phyloP scores from a whole-genome alignment of 2,888 invertebrate species.

The Sussaba pulchella region DNA sequence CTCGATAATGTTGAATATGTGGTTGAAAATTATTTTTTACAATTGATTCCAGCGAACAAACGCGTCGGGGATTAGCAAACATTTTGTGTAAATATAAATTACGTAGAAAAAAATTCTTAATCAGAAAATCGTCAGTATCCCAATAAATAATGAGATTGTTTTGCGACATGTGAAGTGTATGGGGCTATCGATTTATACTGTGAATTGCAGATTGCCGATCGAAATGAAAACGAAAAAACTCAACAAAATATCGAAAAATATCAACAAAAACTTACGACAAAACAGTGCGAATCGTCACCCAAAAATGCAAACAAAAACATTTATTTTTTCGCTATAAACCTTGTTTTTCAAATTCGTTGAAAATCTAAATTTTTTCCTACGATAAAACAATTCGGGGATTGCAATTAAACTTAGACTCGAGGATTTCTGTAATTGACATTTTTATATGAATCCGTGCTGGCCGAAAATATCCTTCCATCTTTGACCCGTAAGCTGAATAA shows the following conservation, averaged over 20 bases:
- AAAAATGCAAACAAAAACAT: too few relatives aligned
- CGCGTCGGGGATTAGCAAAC: background rate
- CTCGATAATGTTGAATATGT: too few relatives aligned
- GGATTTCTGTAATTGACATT: background rate
- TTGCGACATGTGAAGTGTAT: too few relatives aligned
- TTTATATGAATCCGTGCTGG: background rate
- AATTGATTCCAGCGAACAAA: background rate
- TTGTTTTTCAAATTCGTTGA: too few relatives aligned
- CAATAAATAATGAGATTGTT: too few relatives aligned
- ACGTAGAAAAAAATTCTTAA: too few relatives aligned
- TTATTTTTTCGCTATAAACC: too few relatives aligned
- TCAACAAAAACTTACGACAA: background rate
- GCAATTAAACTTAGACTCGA: background rate
- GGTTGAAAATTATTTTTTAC: too few relatives aligned
- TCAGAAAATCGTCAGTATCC: too few relatives aligned
- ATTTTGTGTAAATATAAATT: background rate
- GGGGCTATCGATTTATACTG: too few relatives aligned
- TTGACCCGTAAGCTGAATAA: slow-evolving; percentile 40
- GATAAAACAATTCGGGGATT: background rate
- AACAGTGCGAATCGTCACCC: background rate
- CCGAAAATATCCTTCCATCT: background rate
- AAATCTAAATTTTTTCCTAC: background rate
- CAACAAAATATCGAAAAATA: background rate
- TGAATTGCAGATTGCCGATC: too few relatives aligned
- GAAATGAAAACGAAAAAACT: too few relatives aligned